These are phyloP conservation scores for Xylophagus ater DNA, from an alignment of 2,888 invertebrate species.

Conservation along the genomic window DNA sequence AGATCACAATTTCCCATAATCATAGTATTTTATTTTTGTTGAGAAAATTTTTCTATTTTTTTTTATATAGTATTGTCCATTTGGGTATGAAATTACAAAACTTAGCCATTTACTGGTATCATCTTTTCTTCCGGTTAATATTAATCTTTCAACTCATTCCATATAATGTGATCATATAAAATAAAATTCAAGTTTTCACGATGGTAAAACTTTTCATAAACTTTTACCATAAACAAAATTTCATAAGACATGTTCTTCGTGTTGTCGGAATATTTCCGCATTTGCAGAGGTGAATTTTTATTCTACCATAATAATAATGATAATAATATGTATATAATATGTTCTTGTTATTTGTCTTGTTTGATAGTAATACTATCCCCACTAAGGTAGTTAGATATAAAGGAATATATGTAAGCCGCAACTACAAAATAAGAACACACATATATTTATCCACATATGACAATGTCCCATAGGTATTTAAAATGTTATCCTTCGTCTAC, in stretches of 20 bases:
- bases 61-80: conserved; percentile 6
- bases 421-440: too few relatives aligned
- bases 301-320: too few relatives aligned
- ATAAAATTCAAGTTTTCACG: conserved; percentile 7
- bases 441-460: conserved; percentile 7
- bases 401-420: too few relatives aligned
- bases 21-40: too few relatives aligned
- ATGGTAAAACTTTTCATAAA: conserved; percentile 8
- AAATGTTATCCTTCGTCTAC: conserved; percentile 7
- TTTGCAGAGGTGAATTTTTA: conserved; percentile 10
- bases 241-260: conserved; percentile 7
- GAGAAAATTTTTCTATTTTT: too few relatives aligned
- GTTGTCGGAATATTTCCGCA: conserved; percentile 7
- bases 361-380: too few relatives aligned
- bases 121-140: conserved; percentile 4
- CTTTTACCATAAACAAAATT: conserved; percentile 11
- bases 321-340: too few relatives aligned
- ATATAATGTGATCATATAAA: too few relatives aligned
- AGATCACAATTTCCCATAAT: too few relatives aligned
- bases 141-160: conserved; percentile 8
- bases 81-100: conserved; percentile 5
- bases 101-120: conserved; percentile 8
- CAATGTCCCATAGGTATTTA: conserved; percentile 7
- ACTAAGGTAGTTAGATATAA: too few relatives aligned
- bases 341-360: too few relatives aligned